Percentiles rank a stretch among this genome's conserved stretches.
phyloP scores from a whole-genome alignment of 2,888 invertebrate species.

The Elegia similella region DNA sequence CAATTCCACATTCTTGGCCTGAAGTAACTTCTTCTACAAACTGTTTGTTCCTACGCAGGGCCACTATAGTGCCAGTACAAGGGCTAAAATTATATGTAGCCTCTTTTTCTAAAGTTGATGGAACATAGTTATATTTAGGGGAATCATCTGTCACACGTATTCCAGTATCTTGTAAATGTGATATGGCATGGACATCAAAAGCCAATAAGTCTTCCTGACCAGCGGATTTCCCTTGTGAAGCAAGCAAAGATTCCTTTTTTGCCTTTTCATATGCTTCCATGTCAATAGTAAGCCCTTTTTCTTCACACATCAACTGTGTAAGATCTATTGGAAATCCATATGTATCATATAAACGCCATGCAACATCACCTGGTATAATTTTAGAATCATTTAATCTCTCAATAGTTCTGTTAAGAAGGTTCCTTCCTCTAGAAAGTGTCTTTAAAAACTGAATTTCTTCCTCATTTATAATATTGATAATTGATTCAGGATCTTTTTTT shows the following conservation, averaged over 20 bases:
- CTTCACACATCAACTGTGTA: conserved; percentile 98
- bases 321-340: conserved; percentile 99
- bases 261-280: conserved; percentile 95
- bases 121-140: conserved; percentile 93
- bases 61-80: conserved; percentile 90
- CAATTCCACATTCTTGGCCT: conserved; percentile 94
- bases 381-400: conserved; percentile 87
- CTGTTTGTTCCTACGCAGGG: conserved; percentile 88
- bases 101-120: conserved; percentile 82
- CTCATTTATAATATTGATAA: conserved; percentile 97
- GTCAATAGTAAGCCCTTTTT: conserved; percentile 93
- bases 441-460: conserved; percentile 99
- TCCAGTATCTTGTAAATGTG: conserved; percentile 89
- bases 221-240: conserved; percentile 93
- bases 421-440: conserved; percentile 94
- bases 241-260: conserved; percentile 92
- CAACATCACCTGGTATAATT: conserved; percentile 95
- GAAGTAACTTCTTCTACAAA: conserved; percentile 92
- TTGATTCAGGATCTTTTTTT: conserved; percentile 93
- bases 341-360: conserved; percentile 99
- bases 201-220: conserved; percentile 92
- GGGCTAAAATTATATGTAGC: conserved; percentile 89
- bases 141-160: conserved; percentile 94
- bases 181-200: conserved; percentile 97
- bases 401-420: conserved; percentile 94